Conservation (phyloP, 2,888 invertebrate species). For the Schrankia costaestrigalis region DNA sequence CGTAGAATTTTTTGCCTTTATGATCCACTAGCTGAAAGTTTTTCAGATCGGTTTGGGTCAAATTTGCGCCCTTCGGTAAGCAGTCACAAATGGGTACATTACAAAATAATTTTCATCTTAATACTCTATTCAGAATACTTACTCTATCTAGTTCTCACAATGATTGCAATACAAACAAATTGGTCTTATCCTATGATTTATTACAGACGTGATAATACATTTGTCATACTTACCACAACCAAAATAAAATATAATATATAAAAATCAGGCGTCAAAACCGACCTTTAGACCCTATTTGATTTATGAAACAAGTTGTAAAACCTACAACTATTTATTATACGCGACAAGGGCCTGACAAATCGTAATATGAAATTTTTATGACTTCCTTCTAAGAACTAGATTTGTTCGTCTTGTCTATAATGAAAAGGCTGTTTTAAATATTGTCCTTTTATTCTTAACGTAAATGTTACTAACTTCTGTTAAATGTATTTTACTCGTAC, state of each 20-base stretch:
- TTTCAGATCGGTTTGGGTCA: too few relatives aligned
- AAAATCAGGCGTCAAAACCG: constrained; percentile 31
- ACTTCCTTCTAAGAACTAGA: too few relatives aligned
- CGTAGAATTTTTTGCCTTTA: too few relatives aligned
- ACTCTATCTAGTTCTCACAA: too few relatives aligned
- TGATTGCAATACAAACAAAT: constrained; percentile 25
- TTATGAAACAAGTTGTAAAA: constrained; percentile 30
- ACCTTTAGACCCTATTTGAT: constrained; percentile 20
- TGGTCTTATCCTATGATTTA: constrained; percentile 28
- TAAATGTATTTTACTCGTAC: too few relatives aligned
- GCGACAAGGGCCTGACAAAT: constrained; percentile 30
- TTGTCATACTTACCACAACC: constrained; percentile 26
- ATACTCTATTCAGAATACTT: constrained; percentile 2
- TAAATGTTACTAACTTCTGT: too few relatives aligned
- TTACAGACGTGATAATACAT: constrained; percentile 22
- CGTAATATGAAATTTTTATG: constrained; percentile 18
- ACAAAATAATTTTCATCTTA: background rate
- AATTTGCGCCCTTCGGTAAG: too few relatives aligned
- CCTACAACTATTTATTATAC: constrained; percentile 27
- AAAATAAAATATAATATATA: constrained; percentile 33
- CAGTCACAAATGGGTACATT: too few relatives aligned
- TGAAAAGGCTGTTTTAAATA: too few relatives aligned
- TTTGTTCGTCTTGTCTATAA: too few relatives aligned
- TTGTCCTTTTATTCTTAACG: too few relatives aligned
- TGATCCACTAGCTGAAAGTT: too few relatives aligned